These are phyloP conservation scores for Clupea harengus DNA, from an alignment of 2,113 vertebrate genomes.

Conservation along the genomic window DNA sequence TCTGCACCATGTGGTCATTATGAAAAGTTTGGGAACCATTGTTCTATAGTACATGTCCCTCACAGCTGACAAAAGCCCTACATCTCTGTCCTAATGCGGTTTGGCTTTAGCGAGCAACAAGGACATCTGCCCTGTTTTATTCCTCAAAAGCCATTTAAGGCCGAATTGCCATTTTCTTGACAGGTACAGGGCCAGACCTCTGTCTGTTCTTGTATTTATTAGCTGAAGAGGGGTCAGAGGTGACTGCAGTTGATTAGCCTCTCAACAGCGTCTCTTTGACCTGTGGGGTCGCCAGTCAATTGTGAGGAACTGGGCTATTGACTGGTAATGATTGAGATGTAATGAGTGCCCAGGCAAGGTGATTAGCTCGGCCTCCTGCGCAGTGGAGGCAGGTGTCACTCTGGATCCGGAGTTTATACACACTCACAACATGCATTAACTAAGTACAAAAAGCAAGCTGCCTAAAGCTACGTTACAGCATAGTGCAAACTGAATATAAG, in stretches of 20 bases:
- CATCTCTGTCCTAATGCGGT: neutral
- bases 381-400: neutral
- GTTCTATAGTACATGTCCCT: neutral
- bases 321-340: constrained; percentile 45
- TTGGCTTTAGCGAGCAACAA: neutral
- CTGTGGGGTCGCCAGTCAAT: constrained; percentile 46
- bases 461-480: neutral
- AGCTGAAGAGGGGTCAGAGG: constrained; percentile 52
- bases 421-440: neutral
- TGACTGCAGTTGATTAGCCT: constrained; percentile 54
- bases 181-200: constrained; percentile 27
- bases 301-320: constrained; percentile 45
- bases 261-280: constrained; percentile 54
- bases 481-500: neutral
- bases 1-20: neutral
- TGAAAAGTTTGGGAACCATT: too few relatives aligned
- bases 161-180: constrained; percentile 13
- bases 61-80: neutral
- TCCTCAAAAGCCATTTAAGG: neutral
- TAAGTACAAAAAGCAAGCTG: neutral
- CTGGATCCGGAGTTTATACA: neutral
- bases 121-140: neutral
- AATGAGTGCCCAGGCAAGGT: constrained; percentile 29
- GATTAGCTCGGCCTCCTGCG: neutral
- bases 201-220: constrained; percentile 51